phyloP scores from a whole-genome alignment of 2,888 invertebrate genomes.

The Zygothrica quintamaculata region DNA sequence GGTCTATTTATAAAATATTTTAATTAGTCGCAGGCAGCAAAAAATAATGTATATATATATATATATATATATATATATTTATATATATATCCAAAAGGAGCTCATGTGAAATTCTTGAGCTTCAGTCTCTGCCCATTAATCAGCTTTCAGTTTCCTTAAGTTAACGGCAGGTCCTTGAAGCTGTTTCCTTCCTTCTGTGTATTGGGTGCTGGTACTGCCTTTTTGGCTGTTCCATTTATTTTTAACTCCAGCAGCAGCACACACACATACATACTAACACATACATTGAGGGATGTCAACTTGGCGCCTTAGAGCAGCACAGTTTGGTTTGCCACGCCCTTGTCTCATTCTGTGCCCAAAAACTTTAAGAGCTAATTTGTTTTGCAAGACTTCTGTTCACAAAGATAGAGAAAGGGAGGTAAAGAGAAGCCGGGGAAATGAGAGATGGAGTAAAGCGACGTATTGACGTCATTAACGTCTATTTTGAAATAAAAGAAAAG shows the following conservation, averaged over 20 bases:
- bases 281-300: slow-evolving; percentile 70
- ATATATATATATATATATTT: not conserved
- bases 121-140: slow-evolving; percentile 60
- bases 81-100: not conserved
- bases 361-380: slow-evolving; percentile 66
- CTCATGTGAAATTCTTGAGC: slow-evolving; percentile 26
- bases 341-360: slow-evolving; percentile 1
- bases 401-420: slow-evolving; percentile 2
- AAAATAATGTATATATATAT: slow-evolving; percentile 1
- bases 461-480: slow-evolving; percentile 75
- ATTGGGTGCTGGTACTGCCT: slow-evolving; percentile 11
- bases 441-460: too few relatives aligned
- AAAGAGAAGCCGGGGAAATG: too few relatives aligned
- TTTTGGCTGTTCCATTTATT: slow-evolving; percentile 62
- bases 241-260: slow-evolving; percentile 77
- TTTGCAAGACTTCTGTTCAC: slow-evolving; percentile 41
- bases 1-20: not conserved
- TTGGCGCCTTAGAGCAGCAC: slow-evolving; percentile 41
- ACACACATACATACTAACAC: too few relatives aligned
- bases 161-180: slow-evolving; percentile 46
- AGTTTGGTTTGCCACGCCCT: slow-evolving; percentile 21
- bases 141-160: slow-evolving; percentile 71
- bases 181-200: not conserved
- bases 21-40: not conserved
- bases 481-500: slow-evolving; percentile 19